Base-by-base conservation (phyloP, 2,113 vertebrate genomes). In the Otolemur garnettii region DNA sequence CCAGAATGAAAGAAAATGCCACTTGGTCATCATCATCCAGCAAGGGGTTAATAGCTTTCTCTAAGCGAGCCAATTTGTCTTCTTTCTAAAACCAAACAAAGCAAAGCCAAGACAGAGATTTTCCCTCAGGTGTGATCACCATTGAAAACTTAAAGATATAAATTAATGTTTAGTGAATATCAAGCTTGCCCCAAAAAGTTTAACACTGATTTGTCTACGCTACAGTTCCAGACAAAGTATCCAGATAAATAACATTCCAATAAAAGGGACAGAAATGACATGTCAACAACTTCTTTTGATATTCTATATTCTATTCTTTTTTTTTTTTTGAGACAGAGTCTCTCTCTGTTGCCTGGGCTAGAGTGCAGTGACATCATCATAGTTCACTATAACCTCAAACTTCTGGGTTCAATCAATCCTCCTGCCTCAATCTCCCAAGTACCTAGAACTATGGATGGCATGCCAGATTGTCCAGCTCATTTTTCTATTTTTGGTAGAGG, bases 11-110 rank as follows among this genome's bases (percentile, higher is more conserved):
- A 93, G 99, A 99, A 98, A 99, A 99, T 53, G 99, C 99, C 93
- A 99, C 99, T 97, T 99, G 99, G 96, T 99, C 99, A 22, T 99
- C 99, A 91, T 99, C 99, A 92, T 99, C 99, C 98, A 99, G 98
- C 97, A 99, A 98, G 4, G 99, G 99, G 96, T 99, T 99, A 97
- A 99, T 99, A 79, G 99, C 99, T 98, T 99, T 99, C 98, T 99
- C 99, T 95, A 99, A 98, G 72, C 99, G 99, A 97, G 99, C 99
- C 97, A 99, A 98, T 96, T 99, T 99, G 97, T 99, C 99, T 98
- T 99, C 99, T 93, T 99, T 99, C 99, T 99, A 98, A 92, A 98
- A 98, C 35, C 35, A 74, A 95, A 97, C 33, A 87, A 95, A 96
- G 30, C 60, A 90, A 94, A 90, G 50, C 2, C 78, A 93, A 81